phyloP scores from a whole-genome alignment of 23 tunicate species.

The Phallusia fumigata region DNA sequence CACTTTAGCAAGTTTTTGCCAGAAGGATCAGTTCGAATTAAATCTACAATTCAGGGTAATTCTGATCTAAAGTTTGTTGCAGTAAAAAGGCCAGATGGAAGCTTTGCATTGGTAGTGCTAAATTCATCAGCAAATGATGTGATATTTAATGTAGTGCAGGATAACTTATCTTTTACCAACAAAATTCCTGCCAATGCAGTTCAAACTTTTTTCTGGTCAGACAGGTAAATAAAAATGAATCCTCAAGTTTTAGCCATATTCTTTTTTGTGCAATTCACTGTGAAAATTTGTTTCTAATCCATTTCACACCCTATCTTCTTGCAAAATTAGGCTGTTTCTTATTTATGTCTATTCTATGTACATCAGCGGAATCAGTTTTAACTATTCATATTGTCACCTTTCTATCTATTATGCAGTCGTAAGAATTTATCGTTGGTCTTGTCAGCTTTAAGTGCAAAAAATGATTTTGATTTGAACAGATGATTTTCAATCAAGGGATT shows the following conservation, averaged over 20 bases:
- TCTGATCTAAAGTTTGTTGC: conserved; percentile 46
- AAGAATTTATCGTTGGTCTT: too few species aligned
- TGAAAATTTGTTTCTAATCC: background rate
- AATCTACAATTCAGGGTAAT: conserved; percentile 16
- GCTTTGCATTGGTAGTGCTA: conserved; percentile 58
- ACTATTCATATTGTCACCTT: too few species aligned
- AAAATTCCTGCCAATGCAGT: conserved; percentile 43
- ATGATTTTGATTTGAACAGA: too few species aligned
- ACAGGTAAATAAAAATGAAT: background rate
- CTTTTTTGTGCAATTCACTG: background rate
- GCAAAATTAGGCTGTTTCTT: background rate
- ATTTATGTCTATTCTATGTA: background rate
- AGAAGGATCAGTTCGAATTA: conserved; percentile 59
- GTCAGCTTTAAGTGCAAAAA: too few species aligned
- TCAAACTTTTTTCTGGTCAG: conserved; percentile 74
- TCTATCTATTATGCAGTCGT: too few species aligned
- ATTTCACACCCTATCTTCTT: too few species aligned
- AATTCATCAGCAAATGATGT: conserved; percentile 46
- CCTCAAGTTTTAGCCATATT: too few species aligned
- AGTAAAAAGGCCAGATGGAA: conserved; percentile 36
- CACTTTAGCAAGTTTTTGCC: conserved; percentile 93
- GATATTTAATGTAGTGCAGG: conserved; percentile 29
- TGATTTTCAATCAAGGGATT: too few species aligned
- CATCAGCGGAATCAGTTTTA: too few species aligned
- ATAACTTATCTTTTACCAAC: conserved; percentile 20